Percentiles rank a stretch among this genome's conserved stretches.
Evolutionary conservation across 2,797 vertebrate species (phyloP).

Genomic region (Remorina albescens): DNA sequence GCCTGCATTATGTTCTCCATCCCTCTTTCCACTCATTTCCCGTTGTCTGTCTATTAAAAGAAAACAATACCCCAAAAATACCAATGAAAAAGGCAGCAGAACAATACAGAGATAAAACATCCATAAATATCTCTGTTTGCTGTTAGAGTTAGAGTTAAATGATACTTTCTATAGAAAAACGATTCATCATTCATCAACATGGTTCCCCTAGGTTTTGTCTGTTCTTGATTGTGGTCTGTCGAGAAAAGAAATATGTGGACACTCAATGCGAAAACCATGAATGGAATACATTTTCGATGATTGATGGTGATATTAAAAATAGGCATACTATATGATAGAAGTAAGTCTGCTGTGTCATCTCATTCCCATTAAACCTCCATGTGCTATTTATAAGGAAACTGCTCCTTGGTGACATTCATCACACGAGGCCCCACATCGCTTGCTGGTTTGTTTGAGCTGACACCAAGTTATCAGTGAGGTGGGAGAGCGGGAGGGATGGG

Average conservation of each 20-base stretch:
- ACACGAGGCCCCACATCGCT: not conserved
- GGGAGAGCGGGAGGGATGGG: not conserved
- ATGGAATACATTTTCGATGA: slow-evolving; percentile 27
- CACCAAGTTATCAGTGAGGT: slow-evolving; percentile 31
- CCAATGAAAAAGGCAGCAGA: no score
- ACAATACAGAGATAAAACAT: no score
- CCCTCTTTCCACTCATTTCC: slow-evolving; percentile 42
- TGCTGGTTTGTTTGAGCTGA: slow-evolving; percentile 37
- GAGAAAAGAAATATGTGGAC: not conserved
- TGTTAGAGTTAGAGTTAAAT: not conserved
- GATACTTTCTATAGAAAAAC: not conserved
- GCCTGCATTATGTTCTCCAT: slow-evolving; percentile 21
- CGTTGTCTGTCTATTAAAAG: slow-evolving; percentile 43
- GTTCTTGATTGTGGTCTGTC: slow-evolving; percentile 25
- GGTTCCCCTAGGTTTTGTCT: not conserved
- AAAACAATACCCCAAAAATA: slow-evolving; percentile 39
- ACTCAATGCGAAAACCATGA: not conserved
- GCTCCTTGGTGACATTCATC: slow-evolving; percentile 33
- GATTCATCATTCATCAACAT: not conserved
- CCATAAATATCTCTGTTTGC: slow-evolving; percentile 41
- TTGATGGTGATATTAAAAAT: slow-evolving; percentile 27
- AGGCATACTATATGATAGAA: not conserved
- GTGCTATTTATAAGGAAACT: slow-evolving; percentile 36
- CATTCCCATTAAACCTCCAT: not conserved
- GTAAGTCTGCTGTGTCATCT: slow-evolving; percentile 25